Base-by-base conservation (phyloP, 1,140 invertebrate species). In the Odontomachus brunneus region DNA sequence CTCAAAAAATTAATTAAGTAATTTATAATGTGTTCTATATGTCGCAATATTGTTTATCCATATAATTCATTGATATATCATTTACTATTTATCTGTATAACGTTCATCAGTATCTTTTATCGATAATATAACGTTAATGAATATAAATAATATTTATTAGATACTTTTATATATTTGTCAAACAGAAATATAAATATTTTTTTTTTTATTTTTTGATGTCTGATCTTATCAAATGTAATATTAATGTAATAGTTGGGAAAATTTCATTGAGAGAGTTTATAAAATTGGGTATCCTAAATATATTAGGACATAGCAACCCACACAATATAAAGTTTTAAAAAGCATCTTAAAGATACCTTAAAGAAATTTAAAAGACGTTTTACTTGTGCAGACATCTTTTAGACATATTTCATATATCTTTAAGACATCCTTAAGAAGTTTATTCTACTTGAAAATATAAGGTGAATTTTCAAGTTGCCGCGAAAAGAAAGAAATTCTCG, bases 121-220 rank as follows among this genome's bases (percentile, higher is more conserved):
- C n/a, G n/a, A n/a, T n/a, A n/a, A n/a, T n/a, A 38, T 38, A 60
- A 59, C 49, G 26, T 24, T 67, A 60, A 53, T 49, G 55, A 19
- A 24, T 51, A 63, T 62, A 60, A 78, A 14, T 22, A 29, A 33
- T 59, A 24, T 24, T 62, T n/a, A 62, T 17, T 49, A 51, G 3
- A 65, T 15, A 3, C 53, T 53, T 26, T 44, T 44, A 44, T 44
- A 44, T 44, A 19, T 55, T 71, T 55, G 5, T 55, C 7, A 71
- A 33, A 19, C 15, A 55, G n/a, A 53, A 53, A n/a, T 15, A 29
- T n/a, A n/a, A n/a, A 53, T n/a, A 24, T 69, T 4, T 11, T 53
- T 26, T 12, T 9, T 38, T 71, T 15, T 1, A 0, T 5, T 33
- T 33, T 33, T 33, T 5, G 15, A 53, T 14, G 29, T 69, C 11